Evolutionary conservation across 2,888 invertebrate species (phyloP).

Genomic region (Sarcophaga rosellei): DNA sequence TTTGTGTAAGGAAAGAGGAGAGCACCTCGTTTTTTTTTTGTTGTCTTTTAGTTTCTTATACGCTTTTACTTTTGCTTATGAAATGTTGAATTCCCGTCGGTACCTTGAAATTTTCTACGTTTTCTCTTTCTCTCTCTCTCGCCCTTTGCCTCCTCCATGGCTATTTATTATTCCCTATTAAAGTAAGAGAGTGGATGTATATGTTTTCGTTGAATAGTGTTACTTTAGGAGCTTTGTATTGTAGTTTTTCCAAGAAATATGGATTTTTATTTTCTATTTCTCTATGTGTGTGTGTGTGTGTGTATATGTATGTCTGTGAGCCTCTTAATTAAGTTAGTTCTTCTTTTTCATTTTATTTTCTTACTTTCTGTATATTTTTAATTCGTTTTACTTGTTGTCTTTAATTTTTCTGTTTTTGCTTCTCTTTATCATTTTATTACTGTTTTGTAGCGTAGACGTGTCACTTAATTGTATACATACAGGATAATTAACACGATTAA

Average conservation of each 20-base stretch:
- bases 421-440: neutral
- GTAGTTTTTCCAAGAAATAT: neutral
- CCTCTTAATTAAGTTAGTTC: neutral
- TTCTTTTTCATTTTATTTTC: neutral
- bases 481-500: neutral
- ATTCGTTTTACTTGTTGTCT: neutral
- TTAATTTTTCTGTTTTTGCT: neutral
- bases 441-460: neutral
- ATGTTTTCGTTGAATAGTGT: conserved; percentile 39
- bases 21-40: conserved; percentile 60
- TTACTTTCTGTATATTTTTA: neutral
- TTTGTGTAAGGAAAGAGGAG: conserved; percentile 54
- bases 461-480: neutral
- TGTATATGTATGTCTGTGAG: neutral
- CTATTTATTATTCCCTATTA: neutral
- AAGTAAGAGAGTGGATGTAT: neutral
- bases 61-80: conserved; percentile 64
- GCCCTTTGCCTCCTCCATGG: neutral
- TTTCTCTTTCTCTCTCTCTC: conserved; percentile 55
- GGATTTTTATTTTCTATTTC: neutral
- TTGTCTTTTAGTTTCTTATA: neutral
- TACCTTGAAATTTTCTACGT: conserved; percentile 69
- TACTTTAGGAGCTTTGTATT: conserved; percentile 12
- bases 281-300: neutral
- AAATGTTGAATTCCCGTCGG: conserved; percentile 73